Conservation (phyloP, 2,113 vertebrate species). For the Actenoides lindsayi region DNA sequence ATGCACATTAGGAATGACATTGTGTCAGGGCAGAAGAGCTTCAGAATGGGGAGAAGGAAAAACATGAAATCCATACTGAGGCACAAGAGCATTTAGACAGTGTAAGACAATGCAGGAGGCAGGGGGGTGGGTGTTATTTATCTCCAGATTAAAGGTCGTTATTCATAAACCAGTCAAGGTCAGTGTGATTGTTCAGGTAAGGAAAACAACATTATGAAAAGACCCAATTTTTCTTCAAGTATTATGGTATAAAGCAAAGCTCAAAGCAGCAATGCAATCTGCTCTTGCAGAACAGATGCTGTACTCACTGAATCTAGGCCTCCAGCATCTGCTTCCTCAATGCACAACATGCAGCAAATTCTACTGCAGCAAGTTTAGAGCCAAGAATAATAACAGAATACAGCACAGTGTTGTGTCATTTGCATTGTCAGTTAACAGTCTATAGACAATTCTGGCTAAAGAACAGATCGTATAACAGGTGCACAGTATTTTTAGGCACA, state of each 20-base stretch:
- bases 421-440: neutral
- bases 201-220: neutral
- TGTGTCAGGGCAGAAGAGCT: neutral
- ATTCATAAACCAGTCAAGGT: neutral
- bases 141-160: neutral
- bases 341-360: neutral
- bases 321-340: neutral
- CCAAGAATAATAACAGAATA: neutral
- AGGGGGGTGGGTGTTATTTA: neutral
- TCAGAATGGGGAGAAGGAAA: neutral
- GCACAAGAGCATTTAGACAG: neutral
- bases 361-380: neutral
- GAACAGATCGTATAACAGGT: neutral
- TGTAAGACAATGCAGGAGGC: rapidly evolving
- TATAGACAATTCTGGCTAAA: neutral
- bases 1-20: neutral
- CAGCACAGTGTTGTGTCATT: neutral
- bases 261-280: neutral
- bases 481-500: neutral
- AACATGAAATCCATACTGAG: neutral
- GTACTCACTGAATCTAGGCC: neutral
- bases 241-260: neutral
- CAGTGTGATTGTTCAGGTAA: neutral
- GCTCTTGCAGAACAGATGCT: neutral
- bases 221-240: neutral